Percentiles rank a stretch among this genome's conserved stretches.
These are phyloP conservation scores for Drosophila lacicola DNA, from an alignment of 2,888 invertebrate species.

Conservation along the genomic window DNA sequence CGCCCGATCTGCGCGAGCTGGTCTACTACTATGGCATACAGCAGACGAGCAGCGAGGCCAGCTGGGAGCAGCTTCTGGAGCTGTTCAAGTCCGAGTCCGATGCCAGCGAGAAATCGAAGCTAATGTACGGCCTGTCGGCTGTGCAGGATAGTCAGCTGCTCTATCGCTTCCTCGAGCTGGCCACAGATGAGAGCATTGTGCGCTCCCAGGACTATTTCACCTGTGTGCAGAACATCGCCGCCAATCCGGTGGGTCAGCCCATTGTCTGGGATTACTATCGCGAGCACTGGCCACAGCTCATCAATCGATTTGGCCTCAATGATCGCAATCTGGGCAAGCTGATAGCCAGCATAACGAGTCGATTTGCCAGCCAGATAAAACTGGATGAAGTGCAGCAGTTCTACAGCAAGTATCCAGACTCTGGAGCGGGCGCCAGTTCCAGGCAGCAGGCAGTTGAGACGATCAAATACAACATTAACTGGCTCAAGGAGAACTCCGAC, in stretches of 20 bases:
- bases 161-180: conserved; percentile 88
- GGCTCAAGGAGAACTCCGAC: conserved; percentile 88
- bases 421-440: conserved; percentile 92
- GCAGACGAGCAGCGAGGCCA: conserved; percentile 86
- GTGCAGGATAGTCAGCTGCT: conserved; percentile 88
- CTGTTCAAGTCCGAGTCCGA: conserved; percentile 90
- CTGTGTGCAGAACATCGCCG: conserved; percentile 88
- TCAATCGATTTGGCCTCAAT: conserved; percentile 91
- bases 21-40: conserved; percentile 91
- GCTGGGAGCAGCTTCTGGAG: conserved; percentile 91
- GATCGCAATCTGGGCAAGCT: conserved; percentile 91
- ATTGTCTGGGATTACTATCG: conserved; percentile 94
- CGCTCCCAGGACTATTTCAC: conserved; percentile 93
- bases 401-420: conserved; percentile 91
- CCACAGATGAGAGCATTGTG: conserved; percentile 90
- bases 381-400: conserved; percentile 91
- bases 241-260: conserved; percentile 90
- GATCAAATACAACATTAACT: conserved; percentile 91
- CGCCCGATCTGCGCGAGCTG: conserved; percentile 88
- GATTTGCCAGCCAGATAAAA: conserved; percentile 89
- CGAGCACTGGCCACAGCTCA: conserved; percentile 90
- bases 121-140: conserved; percentile 90
- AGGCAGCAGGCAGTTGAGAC: conserved; percentile 91
- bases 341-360: conserved; percentile 88
- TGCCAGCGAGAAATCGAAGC: conserved; percentile 90